Percentiles rank a stretch among this genome's conserved stretches.
phyloP scores from a whole-genome alignment of 2,888 invertebrate species.

The Thera britannica region DNA sequence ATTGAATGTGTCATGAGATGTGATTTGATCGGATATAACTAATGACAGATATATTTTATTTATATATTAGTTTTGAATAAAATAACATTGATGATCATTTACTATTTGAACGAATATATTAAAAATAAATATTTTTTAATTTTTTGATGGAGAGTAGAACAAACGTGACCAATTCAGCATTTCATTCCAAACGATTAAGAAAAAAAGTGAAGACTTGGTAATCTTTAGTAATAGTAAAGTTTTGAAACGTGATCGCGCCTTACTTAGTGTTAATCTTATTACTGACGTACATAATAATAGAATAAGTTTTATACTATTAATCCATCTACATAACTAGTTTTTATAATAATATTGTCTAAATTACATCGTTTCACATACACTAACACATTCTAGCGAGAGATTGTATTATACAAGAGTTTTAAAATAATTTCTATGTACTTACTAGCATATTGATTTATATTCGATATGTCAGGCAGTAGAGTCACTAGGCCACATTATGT shows the following conservation, averaged over 20 bases:
- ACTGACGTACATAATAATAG: conserved; percentile 21
- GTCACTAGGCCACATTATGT: conserved; percentile 71
- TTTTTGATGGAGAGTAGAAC: no score
- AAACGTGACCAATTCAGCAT: neutral
- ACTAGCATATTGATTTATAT: conserved; percentile 70
- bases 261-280: conserved; percentile 20
- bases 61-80: no score
- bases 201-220: neutral
- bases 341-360: conserved; percentile 78
- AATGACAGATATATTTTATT: no score
- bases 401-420: conserved; percentile 56
- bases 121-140: no score
- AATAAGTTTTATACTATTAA: conserved; percentile 33
- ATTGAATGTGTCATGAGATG: neutral
- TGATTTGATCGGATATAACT: neutral
- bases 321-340: conserved; percentile 44
- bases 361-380: conserved; percentile 67
- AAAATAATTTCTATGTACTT: conserved; percentile 68
- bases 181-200: neutral
- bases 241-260: conserved; percentile 9
- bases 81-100: no score
- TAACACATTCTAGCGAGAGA: conserved; percentile 64
- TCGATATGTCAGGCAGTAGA: conserved; percentile 80
- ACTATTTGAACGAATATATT: no score
- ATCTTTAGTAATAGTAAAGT: neutral